Percentiles rank a stretch among this genome's conserved stretches.
Evolutionary conservation across 2,888 invertebrate genomes (phyloP).

Genomic region (Argyra leucocephala): DNA sequence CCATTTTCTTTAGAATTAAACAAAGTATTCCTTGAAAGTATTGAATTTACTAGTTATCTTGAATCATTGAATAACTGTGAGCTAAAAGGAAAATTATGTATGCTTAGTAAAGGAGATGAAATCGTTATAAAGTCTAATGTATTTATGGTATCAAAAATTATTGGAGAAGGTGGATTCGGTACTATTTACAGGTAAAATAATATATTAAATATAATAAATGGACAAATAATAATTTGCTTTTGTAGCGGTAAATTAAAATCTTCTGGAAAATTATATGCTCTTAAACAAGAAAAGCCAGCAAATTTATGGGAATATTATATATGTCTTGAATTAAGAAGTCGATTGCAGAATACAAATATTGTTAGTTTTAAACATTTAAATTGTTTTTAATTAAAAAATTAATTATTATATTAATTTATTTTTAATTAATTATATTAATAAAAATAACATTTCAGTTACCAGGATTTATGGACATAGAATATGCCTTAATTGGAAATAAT

Average conservation of each 20-base stretch:
- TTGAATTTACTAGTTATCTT: conserved; percentile 59
- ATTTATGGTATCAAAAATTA: conserved; percentile 56
- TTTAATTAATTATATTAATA: too few relatives aligned
- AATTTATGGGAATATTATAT: conserved; percentile 94
- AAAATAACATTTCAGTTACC: conserved; percentile 47
- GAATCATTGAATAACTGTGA: conserved; percentile 48
- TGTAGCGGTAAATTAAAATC: conserved; percentile 42
- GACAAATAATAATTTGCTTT: too few relatives aligned
- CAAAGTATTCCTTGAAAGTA: conserved; percentile 57
- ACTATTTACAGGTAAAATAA: conserved; percentile 61
- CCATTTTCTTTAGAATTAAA: conserved; percentile 70
- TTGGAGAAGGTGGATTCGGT: conserved; percentile 78
- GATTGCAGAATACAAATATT: conserved; percentile 55
- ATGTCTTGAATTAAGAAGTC: conserved; percentile 69
- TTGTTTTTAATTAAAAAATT: neutral
- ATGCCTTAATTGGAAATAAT: conserved; percentile 68
- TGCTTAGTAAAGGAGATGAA: conserved; percentile 44
- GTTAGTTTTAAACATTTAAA: conserved; percentile 36
- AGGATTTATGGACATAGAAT: conserved; percentile 68
- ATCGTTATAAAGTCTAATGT: conserved; percentile 47
- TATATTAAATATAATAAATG: neutral
- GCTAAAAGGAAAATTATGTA: conserved; percentile 49
- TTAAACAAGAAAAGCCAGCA: conserved; percentile 79
- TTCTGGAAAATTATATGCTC: conserved; percentile 55
- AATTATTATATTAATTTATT: too few relatives aligned